These are phyloP conservation scores for Manacus vitellinus DNA, from an alignment of 2,113 vertebrate species.

Conservation along the genomic window DNA sequence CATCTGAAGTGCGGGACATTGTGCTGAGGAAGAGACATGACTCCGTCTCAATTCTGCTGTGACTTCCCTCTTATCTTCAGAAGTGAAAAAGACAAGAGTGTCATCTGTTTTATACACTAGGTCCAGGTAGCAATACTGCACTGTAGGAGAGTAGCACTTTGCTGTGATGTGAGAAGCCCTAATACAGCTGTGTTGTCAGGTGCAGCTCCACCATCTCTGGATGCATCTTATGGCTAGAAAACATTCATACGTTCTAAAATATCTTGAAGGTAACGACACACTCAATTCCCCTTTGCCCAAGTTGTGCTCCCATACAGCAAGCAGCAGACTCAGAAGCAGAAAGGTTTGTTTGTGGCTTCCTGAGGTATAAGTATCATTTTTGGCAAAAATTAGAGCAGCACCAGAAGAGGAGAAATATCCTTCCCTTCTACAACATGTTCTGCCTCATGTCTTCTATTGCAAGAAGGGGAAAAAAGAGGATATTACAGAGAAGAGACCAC, in stretches of 20 bases:
- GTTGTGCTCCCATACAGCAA: background rate
- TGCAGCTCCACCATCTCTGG: background rate
- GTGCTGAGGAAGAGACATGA: background rate
- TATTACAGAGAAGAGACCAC: background rate
- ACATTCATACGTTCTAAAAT: background rate
- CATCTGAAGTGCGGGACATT: background rate
- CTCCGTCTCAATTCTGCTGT: background rate
- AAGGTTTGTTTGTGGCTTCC: background rate
- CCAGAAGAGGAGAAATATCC: background rate
- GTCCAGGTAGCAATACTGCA: accelerated
- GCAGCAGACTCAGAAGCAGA: background rate
- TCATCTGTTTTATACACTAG: background rate
- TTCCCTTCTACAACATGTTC: background rate
- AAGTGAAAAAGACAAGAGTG: background rate
- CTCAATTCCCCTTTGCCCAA: background rate
- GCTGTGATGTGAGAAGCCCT: background rate
- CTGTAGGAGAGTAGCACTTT: accelerated
- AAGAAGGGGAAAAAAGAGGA: background rate
- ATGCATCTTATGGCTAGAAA: background rate
- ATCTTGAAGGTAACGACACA: background rate
- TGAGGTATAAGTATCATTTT: background rate
- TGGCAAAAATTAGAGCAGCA: background rate
- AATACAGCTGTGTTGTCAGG: background rate
- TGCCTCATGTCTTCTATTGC: background rate
- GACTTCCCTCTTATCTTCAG: background rate